These are phyloP conservation scores for Tokudaia muenninki DNA, from an alignment of 2,797 vertebrate genomes.

Conservation along the genomic window DNA sequence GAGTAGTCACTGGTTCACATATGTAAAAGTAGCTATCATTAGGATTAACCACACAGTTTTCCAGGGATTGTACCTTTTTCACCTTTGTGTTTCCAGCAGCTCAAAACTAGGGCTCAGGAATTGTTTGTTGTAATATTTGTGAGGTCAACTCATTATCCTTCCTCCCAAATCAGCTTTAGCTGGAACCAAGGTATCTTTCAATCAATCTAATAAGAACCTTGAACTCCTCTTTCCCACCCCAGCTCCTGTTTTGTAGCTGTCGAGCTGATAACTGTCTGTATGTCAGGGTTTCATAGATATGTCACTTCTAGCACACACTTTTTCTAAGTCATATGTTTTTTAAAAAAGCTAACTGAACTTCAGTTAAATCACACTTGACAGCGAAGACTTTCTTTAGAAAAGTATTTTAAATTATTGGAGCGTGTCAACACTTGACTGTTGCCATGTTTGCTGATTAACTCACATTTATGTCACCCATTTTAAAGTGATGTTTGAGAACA, in stretches of 20 bases:
- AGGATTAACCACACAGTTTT: conserved; percentile 11
- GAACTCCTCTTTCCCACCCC: not conserved
- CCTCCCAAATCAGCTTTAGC: conserved; percentile 29
- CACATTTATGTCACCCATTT: conserved; percentile 54
- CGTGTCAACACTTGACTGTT: conserved; percentile 63
- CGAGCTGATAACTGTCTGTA: conserved; percentile 48
- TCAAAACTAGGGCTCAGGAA: not conserved
- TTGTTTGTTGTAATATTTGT: conserved; percentile 61
- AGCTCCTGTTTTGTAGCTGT: conserved; percentile 53
- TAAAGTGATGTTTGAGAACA: conserved; percentile 41
- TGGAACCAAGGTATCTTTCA: conserved; percentile 51
- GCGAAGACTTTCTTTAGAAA: conserved; percentile 54
- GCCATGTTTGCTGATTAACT: conserved; percentile 67
- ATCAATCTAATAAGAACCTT: conserved; percentile 43
- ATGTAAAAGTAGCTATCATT: not conserved
- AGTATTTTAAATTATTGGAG: conserved; percentile 30
- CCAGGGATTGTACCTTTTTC: not conserved
- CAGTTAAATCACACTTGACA: conserved; percentile 45
- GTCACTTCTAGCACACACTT: conserved; percentile 30
- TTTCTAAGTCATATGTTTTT: conserved; percentile 22
- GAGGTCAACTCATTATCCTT: conserved; percentile 58
- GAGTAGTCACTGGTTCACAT: not conserved
- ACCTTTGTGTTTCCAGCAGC: not conserved
- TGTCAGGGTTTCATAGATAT: conserved; percentile 1
- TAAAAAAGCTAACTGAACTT: conserved; percentile 52